Evolutionary conservation across 2,797 vertebrate genomes (phyloP).

Genomic region (Poecilia gillii): DNA sequence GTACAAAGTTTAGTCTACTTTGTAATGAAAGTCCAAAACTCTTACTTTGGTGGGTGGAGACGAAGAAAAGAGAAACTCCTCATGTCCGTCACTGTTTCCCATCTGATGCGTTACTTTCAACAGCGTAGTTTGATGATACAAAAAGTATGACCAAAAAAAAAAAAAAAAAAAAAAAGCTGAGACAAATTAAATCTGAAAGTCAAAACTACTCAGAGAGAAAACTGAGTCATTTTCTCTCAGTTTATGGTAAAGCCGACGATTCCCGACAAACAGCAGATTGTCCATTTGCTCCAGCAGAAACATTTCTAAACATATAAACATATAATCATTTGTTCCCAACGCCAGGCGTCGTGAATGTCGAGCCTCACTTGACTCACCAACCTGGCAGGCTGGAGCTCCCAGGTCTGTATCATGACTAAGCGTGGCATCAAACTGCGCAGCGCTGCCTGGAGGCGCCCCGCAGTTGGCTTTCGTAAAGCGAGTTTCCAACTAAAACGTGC

Average conservation of each 20-base stretch:
- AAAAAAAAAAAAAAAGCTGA: background rate
- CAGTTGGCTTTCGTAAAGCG: slow-evolving; percentile 56
- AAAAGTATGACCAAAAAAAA: background rate
- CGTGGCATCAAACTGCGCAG: slow-evolving; percentile 50
- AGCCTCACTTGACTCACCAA: slow-evolving; percentile 55
- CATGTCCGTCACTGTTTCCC: background rate
- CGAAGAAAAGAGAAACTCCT: slow-evolving; percentile 27
- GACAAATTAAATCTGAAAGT: background rate
- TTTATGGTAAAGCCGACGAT: slow-evolving; percentile 52
- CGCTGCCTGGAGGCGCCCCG: slow-evolving; percentile 58
- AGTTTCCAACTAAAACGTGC: slow-evolving; percentile 65
- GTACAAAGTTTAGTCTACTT: background rate
- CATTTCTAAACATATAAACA: slow-evolving; percentile 55
- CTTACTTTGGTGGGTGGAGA: background rate
- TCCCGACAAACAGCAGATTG: slow-evolving; percentile 34
- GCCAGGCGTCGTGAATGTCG: slow-evolving; percentile 45
- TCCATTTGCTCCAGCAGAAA: slow-evolving; percentile 18
- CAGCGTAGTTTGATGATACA: background rate
- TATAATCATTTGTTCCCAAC: slow-evolving; percentile 31
- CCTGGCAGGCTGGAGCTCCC: slow-evolving; percentile 47
- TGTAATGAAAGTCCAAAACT: background rate
- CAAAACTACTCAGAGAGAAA: no score
- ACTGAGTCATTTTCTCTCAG: slow-evolving; percentile 30
- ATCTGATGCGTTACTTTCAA: background rate
- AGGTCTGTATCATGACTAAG: slow-evolving; percentile 65